Conservation (phyloP, 2,797 vertebrate species). For the Columba guinea region DNA sequence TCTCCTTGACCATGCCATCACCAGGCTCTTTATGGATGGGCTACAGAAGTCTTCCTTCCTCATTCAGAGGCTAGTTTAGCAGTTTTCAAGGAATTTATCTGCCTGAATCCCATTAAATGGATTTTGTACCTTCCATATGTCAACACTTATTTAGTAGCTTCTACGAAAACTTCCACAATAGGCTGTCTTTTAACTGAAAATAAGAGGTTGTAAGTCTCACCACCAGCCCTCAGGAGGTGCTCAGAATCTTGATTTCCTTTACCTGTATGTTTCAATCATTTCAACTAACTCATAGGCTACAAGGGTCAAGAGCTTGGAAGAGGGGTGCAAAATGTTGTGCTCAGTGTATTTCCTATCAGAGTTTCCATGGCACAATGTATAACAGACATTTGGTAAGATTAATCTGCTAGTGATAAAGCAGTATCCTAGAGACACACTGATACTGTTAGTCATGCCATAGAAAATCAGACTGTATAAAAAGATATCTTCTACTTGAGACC, state of each 20-base stretch:
- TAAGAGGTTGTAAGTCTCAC: neutral
- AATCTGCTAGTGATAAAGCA: slow-evolving; percentile 2
- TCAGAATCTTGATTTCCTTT: slow-evolving; percentile 11
- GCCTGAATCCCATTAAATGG: neutral
- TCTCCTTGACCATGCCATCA: neutral
- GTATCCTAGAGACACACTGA: slow-evolving; percentile 27
- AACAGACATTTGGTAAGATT: slow-evolving; percentile 12
- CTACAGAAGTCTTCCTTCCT: neutral
- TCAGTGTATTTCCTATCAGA: slow-evolving; percentile 21
- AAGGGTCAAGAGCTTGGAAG: slow-evolving; percentile 9
- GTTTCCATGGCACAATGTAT: slow-evolving; percentile 5
- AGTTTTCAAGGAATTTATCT: neutral
- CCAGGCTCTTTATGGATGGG: neutral
- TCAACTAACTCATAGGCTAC: neutral
- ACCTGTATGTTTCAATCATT: slow-evolving; percentile 16
- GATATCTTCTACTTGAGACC: neutral
- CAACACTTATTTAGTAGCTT: neutral
- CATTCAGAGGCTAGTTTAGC: neutral
- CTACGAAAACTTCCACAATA: neutral
- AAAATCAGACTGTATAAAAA: slow-evolving; percentile 23
- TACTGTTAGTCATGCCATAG: neutral
- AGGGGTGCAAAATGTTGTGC: slow-evolving; percentile 16
- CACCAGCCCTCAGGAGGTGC: neutral
- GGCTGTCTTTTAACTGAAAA: neutral
- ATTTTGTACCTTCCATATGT: neutral